Evolutionary conservation across 2,113 vertebrate species (phyloP), one percentile per base, ranked within the genome.

Genomic region (Fulica atra): DNA sequence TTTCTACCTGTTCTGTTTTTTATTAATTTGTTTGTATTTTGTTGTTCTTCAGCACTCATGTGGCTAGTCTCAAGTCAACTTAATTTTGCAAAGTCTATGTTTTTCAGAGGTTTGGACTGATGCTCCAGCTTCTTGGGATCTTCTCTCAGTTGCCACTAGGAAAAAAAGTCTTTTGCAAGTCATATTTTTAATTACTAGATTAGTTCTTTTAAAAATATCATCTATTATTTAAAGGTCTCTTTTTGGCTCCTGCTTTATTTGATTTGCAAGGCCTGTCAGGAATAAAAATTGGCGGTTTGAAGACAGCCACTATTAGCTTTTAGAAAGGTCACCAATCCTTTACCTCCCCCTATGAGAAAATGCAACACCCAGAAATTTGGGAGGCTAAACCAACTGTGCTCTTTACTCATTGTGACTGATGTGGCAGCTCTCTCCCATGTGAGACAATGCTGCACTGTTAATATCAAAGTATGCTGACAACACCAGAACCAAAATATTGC

Each of bases 211-310:
- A 21, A 0, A 77, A 74, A 69, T 69, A 14, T 23, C 11, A 66
- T 89, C 76, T 88, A 76, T 87, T 94, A 83, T 88, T 96, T 89
- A 83, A 70, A 92, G 16, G 10, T 40, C 12, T 36, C 54, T 50
- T 80, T 87, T 61, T 33, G 8, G 66, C 26, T 85, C 29, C 29
- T 4, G 5, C 29, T 46, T 9, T 42, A 68, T 83, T 63, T 36
- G 26, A 57, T 7, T 29, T 64, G 38, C 36, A 42, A 85, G 80
- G 15, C 28, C 66, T 86, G n/a, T 81, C 68, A 80, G 46, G 17
- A 89, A 78, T 78, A 92, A 89, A 88, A 78, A 40, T 1, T 77
- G 63, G 7, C 56, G 64, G 40, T 54, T 60, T 50, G 44, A 88
- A 83, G 71, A 61, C 54, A 93, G n/a, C 6, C 48, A 35, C 42